Base-by-base conservation (phyloP, 2,888 invertebrate species). In the Morinoia aosen region DNA sequence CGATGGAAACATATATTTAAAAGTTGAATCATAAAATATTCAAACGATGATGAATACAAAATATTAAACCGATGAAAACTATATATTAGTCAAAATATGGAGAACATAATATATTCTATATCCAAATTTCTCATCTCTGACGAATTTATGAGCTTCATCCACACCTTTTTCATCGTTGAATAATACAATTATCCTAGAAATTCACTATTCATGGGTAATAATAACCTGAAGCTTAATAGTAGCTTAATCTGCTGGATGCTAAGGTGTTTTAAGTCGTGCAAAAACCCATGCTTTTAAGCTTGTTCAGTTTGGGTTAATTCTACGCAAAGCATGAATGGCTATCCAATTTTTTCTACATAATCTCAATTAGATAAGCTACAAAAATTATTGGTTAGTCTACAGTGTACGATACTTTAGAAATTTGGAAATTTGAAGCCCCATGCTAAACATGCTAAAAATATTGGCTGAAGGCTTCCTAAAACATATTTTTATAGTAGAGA, bases 241-340 rank as follows among this genome's bases (percentile, higher is more conserved):
- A 76, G 25, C 76, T 76, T 76, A 76, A 33, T 76, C 16, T 76
- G 76, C 76, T 76, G 76, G 76, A 76, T 76, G 76, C 76, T 33
- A 33, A 76, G 76, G 76, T 76, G 76, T 76, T 76, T 76, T 76
- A 76, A 76, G 25, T 76, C 76, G 76, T 76, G 76, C 76, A 76
- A 76, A 76, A 76, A 76, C 10, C 25, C 76, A 76, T 76, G 76
- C 76, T 76, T 76, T 76, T 76, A 76, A 76, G 33, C 25, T 33
- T 76, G 25, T 33, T 76, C 76, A 25, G 25, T 76, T 76, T 33
- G 76, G 76, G 76, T 76, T 76, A 76, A 76, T 76, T 76, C 76
- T 76, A 76, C 76, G 76, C 76, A 76, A 76, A 76, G 76, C 76
- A 76, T 76, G 76, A 76, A 76, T 76, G 76, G 19, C 76, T 76